A percentile compares a stretch with the other conserved stretches of the same genome.
Conservation (phyloP, 2,797 vertebrate genomes). For the Carduelis carduelis region DNA sequence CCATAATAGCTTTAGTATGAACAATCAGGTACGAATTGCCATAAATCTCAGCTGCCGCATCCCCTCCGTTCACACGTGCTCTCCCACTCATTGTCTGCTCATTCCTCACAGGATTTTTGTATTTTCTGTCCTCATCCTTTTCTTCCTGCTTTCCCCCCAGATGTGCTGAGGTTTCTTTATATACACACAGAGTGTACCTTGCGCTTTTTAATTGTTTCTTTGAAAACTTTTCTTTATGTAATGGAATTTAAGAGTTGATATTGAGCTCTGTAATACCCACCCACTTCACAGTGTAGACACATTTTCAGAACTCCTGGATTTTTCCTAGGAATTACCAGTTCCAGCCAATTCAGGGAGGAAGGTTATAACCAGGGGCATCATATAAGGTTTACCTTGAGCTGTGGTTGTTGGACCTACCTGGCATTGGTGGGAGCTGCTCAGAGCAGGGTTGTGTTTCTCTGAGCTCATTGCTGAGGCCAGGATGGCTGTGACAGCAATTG, state of each 20-base stretch:
- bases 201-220: not conserved
- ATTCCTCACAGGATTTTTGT: not conserved
- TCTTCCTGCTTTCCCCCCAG: not conserved
- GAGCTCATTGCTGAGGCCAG: not conserved
- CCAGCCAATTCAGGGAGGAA: not conserved
- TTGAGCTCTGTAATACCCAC: not conserved
- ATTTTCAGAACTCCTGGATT: not conserved
- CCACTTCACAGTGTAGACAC: accelerated
- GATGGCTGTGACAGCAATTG: not conserved
- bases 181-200: not conserved
- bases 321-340: not conserved
- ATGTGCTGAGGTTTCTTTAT: not conserved
- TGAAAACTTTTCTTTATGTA: not conserved
- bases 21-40: conserved; percentile 97
- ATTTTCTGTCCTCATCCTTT: not conserved
- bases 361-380: not conserved
- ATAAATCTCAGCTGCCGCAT: conserved; percentile 94
- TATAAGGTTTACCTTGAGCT: not conserved
- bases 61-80: conserved; percentile 79
- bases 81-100: not conserved
- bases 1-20: conserved; percentile 99
- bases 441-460: not conserved
- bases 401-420: not conserved
- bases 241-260: not conserved
- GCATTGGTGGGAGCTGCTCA: not conserved